Conservation (phyloP, 2,888 invertebrate genomes). For the Sipha maydis region DNA sequence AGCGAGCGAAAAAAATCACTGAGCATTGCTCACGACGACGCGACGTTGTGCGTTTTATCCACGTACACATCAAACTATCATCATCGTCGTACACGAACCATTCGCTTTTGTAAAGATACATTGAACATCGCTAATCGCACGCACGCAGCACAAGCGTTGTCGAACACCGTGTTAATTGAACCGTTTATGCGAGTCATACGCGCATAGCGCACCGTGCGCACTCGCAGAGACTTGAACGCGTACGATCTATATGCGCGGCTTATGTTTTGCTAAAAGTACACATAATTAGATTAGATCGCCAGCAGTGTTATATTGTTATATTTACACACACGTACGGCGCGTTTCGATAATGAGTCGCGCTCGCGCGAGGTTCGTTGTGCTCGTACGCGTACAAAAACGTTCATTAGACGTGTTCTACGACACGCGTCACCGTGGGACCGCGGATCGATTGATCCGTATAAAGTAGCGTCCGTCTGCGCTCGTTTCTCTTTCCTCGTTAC, state of each 20-base stretch:
- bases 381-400: neutral
- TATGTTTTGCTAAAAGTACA: too few species aligned
- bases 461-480: too few species aligned
- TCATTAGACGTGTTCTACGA: neutral
- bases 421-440: neutral
- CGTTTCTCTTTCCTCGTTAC: too few species aligned
- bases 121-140: too few species aligned
- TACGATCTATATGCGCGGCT: neutral
- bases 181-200: neutral
- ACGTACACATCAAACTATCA: neutral
- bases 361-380: neutral
- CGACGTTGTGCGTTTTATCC: neutral
- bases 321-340: neutral
- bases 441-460: too few species aligned
- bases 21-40: neutral
- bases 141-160: neutral
- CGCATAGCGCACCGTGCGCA: neutral
- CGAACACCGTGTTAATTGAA: too few species aligned
- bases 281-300: neutral
- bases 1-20: neutral
- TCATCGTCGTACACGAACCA: neutral
- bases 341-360: slow-evolving; percentile 31
- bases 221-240: neutral
- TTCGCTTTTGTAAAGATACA: too few species aligned
- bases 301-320: neutral